Base-by-base conservation (phyloP, 2,113 vertebrate genomes). In the Chionis minor region DNA sequence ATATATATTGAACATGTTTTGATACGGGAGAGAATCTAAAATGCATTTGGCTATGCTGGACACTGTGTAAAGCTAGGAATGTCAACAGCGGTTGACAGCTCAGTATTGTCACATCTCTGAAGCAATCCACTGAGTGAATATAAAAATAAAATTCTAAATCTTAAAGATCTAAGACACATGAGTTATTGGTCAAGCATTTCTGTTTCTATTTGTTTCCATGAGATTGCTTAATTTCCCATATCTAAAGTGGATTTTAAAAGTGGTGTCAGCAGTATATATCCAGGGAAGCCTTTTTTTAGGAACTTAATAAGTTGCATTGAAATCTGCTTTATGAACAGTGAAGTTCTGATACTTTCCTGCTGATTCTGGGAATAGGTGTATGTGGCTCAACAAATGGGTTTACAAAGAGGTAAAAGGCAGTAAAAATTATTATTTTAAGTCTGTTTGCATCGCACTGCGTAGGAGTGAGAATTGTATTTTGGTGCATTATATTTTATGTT, bases 41-140 rank as follows among this genome's bases (percentile, higher is more conserved):
- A 66, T 12, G 23, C 33, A 9, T 61, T 55, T 83, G 54, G 52
- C 52, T 52, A n/a, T 16, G 27, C n/a, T 16, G 23, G 45, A 27
- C 23, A 4, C 44, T 33, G 33, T 33, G 16, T 35, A 73, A 62
- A 78, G 30, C 27, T 13, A 49, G 32, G 38, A 67, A 40, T 0
- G 2, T 49, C 30, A 44, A 3, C 1, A 2, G 14, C 5, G 40
- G 20, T 27, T 51, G 49, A 30, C 2, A 2, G 44, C 27, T 78
- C 45, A 61, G 6, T 42, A 42, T 22, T 69, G 54, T 32, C 70
- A n/a, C 32, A 69, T 77, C 2, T 3, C 22, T 77, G 35, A 93
- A 85, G 27, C 45, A 62, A 61, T 38, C 24, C 56, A 47, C 1
- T 40, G 19, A 72, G 26, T 32, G 22, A 77, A 90, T 13, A 51